Percentiles rank a stretch among this genome's conserved stretches.
Conservation (phyloP, 1,140 invertebrate species). For the Drosophila hydei region DNA sequence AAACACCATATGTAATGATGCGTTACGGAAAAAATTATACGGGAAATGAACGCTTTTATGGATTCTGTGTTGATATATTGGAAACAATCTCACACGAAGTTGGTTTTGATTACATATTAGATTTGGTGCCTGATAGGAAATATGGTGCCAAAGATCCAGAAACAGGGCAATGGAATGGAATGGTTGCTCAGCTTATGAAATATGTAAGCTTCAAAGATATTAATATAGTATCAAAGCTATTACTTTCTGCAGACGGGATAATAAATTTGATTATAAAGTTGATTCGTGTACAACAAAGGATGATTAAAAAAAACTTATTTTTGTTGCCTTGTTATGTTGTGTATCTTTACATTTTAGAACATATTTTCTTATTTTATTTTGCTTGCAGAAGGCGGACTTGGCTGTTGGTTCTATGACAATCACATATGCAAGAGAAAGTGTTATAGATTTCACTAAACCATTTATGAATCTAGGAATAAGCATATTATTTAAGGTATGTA, state of each 20-base stretch:
- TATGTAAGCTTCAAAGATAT: no score
- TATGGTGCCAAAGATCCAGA: conserved; percentile 96
- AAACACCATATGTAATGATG: conserved; percentile 97
- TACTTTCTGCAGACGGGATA: no score
- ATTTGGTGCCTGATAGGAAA: conserved; percentile 95
- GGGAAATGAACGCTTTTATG: conserved; percentile 95
- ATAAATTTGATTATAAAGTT: no score
- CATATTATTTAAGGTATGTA: conserved; percentile 92
- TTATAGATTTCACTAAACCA: conserved; percentile 97
- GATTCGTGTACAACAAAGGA: no score
- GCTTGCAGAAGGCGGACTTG: conserved; percentile 90
- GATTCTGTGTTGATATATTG: conserved; percentile 98
- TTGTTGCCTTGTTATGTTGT: no score
- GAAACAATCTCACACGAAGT: conserved; percentile 93
- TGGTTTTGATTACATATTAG: conserved; percentile 96
- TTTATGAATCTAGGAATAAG: conserved; percentile 95
- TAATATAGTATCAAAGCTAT: no score
- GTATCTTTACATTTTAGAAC: no score
- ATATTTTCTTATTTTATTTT: conserved; percentile 9
- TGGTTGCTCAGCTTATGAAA: conserved; percentile 85
- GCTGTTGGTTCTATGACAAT: conserved; percentile 97
- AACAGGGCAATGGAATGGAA: conserved; percentile 98
- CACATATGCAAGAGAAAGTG: conserved; percentile 95
- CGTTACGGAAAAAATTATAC: conserved; percentile 92
- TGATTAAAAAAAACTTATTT: no score